Conservation (phyloP, 2,113 vertebrate genomes). For the Puntigrus tetrazona region DNA sequence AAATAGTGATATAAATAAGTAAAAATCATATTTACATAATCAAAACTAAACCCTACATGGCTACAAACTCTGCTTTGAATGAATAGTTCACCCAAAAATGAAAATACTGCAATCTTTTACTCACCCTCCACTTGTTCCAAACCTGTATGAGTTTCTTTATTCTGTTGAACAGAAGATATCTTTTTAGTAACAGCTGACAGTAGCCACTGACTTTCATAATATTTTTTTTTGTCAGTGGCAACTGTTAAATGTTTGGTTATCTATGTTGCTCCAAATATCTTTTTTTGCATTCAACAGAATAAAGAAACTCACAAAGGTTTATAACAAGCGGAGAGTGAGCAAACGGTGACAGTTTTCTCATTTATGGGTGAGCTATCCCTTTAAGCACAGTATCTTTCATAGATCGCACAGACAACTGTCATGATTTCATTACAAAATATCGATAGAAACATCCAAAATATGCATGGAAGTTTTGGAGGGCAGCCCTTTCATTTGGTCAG, state of each 20-base stretch:
- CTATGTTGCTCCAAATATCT: background rate
- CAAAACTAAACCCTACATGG: background rate
- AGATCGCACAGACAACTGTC: background rate
- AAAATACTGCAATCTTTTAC: background rate
- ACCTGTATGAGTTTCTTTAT: background rate
- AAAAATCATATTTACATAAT: slow-evolving; percentile 3
- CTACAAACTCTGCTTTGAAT: background rate
- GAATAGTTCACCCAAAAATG: background rate
- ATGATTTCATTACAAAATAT: slow-evolving; percentile 24
- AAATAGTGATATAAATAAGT: slow-evolving; percentile 7
- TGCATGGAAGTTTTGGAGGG: background rate
- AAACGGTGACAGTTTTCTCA: background rate
- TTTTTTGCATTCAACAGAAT: background rate
- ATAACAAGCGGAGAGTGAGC: background rate
- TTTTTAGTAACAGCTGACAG: background rate
- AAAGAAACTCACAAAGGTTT: background rate
- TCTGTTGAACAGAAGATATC: background rate
- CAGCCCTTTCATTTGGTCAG: background rate
- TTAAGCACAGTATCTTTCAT: background rate
- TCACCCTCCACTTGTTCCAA: background rate
- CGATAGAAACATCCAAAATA: slow-evolving; percentile 18
- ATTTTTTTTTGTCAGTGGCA: background rate
- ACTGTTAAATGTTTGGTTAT: background rate
- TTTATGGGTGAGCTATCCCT: background rate
- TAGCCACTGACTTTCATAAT: background rate